phyloP scores from a whole-genome alignment of 2,113 vertebrate species.

The Carassius auratus region DNA sequence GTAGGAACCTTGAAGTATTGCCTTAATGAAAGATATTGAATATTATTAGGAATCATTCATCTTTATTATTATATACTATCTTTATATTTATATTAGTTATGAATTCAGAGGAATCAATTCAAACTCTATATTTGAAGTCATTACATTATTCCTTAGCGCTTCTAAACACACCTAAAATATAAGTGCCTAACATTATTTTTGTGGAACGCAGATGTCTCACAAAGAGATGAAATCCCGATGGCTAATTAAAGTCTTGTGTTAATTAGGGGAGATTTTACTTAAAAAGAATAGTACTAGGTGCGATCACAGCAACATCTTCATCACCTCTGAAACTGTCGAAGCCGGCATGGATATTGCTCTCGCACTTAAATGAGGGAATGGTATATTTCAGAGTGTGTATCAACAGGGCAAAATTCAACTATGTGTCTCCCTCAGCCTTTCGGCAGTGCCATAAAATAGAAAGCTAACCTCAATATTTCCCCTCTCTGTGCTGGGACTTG shows the following conservation, averaged over 20 bases:
- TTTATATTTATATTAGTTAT: neutral
- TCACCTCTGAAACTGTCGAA: conserved; percentile 20
- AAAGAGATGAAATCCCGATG: conserved; percentile 58
- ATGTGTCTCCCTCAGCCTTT: conserved; percentile 61
- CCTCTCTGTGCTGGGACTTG: conserved; percentile 80
- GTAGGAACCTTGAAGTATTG: neutral
- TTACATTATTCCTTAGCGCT: neutral
- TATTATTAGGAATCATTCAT: neutral
- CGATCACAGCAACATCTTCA: conserved; percentile 61
- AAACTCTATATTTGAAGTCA: neutral
- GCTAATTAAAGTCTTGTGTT: conserved; percentile 72
- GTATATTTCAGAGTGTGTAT: conserved; percentile 51
- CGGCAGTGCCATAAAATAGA: conserved; percentile 80
- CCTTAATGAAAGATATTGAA: neutral
- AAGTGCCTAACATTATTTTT: conserved; percentile 59
- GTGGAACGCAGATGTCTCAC: conserved; percentile 58
- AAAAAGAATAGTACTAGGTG: conserved; percentile 63
- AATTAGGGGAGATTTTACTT: conserved; percentile 70
- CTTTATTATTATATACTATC: neutral
- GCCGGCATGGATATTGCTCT: neutral
- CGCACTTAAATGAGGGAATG: neutral
- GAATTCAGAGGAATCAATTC: neutral
- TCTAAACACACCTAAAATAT: conserved; percentile 49
- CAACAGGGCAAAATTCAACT: conserved; percentile 23
- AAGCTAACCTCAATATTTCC: conserved; percentile 83